Evolutionary conservation across 1,140 invertebrate species (phyloP).

Genomic region (Cotesia glomerata): DNA sequence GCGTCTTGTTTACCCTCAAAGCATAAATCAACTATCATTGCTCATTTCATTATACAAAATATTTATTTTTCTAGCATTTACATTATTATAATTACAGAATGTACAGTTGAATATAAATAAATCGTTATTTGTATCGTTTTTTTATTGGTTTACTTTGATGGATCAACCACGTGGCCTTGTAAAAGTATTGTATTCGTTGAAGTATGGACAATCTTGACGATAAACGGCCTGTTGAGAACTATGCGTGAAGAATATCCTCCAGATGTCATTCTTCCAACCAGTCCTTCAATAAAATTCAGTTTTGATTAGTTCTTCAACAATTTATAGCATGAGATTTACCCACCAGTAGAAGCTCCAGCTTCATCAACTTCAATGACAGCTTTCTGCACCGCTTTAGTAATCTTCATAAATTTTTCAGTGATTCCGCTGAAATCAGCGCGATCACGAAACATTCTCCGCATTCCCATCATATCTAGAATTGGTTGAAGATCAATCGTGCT

Average conservation of each 20-base stretch:
- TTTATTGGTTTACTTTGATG: background rate
- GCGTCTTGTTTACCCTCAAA: too few relatives aligned
- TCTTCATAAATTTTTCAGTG: constrained; percentile 49
- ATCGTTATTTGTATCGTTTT: background rate
- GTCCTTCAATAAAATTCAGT: background rate
- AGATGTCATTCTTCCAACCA: too few relatives aligned
- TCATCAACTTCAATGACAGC: constrained; percentile 70
- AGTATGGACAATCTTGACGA: too few relatives aligned
- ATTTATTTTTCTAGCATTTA: too few relatives aligned
- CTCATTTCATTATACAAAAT: too few relatives aligned
- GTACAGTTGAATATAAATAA: too few relatives aligned
- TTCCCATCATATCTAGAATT: constrained; percentile 50
- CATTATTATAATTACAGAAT: too few relatives aligned
- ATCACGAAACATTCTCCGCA: constrained; percentile 61
- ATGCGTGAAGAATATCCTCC: too few relatives aligned
- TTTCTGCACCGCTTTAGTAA: constrained; percentile 67
- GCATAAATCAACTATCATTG: too few relatives aligned
- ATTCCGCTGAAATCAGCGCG: constrained; percentile 66
- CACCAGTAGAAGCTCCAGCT: constrained; percentile 66
- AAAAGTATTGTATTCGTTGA: too few relatives aligned
- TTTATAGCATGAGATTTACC: constrained; percentile 16
- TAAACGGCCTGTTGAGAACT: too few relatives aligned
- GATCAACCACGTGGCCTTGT: background rate
- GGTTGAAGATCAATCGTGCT: constrained; percentile 37
- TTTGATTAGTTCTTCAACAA: too few relatives aligned